Evolutionary conservation across 1,140 invertebrate genomes (phyloP), one percentile per base, ranked within the genome.

Genomic region (Drosophila tani): DNA sequence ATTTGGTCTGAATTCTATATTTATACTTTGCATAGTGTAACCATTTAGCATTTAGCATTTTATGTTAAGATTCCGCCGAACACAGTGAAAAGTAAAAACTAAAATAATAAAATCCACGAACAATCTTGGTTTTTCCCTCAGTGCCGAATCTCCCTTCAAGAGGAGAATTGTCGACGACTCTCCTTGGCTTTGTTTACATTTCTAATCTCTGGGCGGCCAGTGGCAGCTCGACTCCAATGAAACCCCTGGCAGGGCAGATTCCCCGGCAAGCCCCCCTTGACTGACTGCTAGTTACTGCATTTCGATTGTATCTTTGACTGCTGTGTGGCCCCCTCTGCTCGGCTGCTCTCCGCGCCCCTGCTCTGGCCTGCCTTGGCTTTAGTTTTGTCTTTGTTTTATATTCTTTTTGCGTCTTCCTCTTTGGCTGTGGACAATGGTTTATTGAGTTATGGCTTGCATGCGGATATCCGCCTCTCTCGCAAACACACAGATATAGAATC

Each of bases 361-460:
- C 24, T 32, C 55, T 32, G 45, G 50, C 65, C 63, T 78, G 68
- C 80, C 69, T 75, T 85, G 73, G 50, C 51, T 64, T 79, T 79
- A 75, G 60, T 57, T 49, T 69, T 76, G 76, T 53, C 67, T 90
- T 87, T 90, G 85, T 87, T 87, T 90, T 87, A 88, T 77, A 67
- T 79, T 80, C 82, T 64, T 60, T 73, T 63, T 79, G 55, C 63
- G 62, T 75, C 49, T 69, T 77, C 66, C 62, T 79, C 78, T 81
- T 69, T 76, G 75, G 67, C 79, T 78, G 59, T 75, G 86, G 69
- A 88, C 85, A 88, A 88, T 88, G 85, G 82, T 79, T 88, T 88
- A 88, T 88, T 88, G 85, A 88, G 85, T 88, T 88, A 88, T 88
- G 81, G 85, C 81, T 85, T 88, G 85, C 86, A 88, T 90, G 82